Evolutionary conservation across 2,888 invertebrate genomes (phyloP).

Genomic region (Morpho helenor): DNA sequence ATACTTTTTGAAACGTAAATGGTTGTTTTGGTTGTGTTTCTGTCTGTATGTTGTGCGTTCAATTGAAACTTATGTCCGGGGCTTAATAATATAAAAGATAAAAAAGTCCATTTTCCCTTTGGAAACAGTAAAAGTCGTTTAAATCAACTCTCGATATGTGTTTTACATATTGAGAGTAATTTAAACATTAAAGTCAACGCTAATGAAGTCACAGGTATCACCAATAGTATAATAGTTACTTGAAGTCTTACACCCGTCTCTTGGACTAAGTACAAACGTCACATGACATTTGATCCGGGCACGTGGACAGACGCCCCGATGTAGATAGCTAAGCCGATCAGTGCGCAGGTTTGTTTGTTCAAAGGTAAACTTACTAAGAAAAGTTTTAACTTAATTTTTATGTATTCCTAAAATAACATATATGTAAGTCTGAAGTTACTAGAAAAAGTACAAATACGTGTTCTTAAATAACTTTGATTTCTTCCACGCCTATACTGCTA

Average conservation of each 20-base stretch:
- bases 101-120: too few relatives aligned
- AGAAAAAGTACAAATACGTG: too few relatives aligned
- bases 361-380: conserved; percentile 1
- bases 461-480: too few relatives aligned
- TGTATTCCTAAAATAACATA: background rate
- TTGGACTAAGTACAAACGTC: background rate
- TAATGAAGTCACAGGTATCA: background rate
- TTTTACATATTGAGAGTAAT: too few relatives aligned
- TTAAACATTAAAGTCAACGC: background rate
- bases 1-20: too few relatives aligned
- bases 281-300: conserved; percentile 47
- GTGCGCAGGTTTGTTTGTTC: conserved; percentile 28
- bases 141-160: too few relatives aligned
- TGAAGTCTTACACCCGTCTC: conserved; percentile 41
- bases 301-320: conserved; percentile 49
- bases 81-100: too few relatives aligned
- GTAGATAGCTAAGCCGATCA: conserved; percentile 61
- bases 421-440: background rate
- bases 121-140: too few relatives aligned
- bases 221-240: conserved; percentile 19
- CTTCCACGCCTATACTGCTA: too few relatives aligned
- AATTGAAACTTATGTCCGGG: too few relatives aligned
- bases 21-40: too few relatives aligned
- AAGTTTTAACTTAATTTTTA: conserved; percentile 5
- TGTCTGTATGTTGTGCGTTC: too few relatives aligned